Conservation (phyloP, 23 tunicate species). For the Clavelina lepadiformis region DNA sequence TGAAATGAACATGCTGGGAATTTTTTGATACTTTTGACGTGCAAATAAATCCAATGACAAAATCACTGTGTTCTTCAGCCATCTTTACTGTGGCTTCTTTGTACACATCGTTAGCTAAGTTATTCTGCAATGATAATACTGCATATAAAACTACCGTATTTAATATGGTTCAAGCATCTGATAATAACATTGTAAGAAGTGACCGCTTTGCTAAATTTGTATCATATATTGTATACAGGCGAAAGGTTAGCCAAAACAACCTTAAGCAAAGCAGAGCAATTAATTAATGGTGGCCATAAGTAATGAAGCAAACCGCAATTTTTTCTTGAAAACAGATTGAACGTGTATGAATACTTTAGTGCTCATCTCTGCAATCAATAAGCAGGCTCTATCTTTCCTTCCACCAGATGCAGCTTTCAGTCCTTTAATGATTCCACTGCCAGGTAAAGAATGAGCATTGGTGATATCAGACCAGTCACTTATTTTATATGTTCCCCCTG, state of each 20-base stretch:
- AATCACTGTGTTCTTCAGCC: constrained; percentile 61
- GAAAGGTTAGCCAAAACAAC: too few species aligned
- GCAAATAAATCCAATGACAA: constrained; percentile 84
- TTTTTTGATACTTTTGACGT: constrained; percentile 57
- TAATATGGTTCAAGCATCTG: too few species aligned
- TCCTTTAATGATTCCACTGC: constrained; percentile 60
- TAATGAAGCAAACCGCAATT: too few species aligned
- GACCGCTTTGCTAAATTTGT: too few species aligned
- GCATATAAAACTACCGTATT: too few species aligned
- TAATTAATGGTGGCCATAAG: too few species aligned
- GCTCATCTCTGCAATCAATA: constrained; percentile 81
- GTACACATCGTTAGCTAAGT: constrained; percentile 43
- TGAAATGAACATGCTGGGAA: constrained; percentile 56
- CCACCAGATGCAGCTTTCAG: constrained; percentile 35
- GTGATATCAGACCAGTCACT: constrained; percentile 72
- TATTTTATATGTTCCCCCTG: constrained; percentile 56
- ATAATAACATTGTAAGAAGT: too few species aligned
- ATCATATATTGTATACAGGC: too few species aligned
- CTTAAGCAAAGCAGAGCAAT: too few species aligned
- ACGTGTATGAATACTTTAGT: too few species aligned
- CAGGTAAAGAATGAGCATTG: constrained; percentile 74
- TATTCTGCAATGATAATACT: too few species aligned
- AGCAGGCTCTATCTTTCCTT: constrained; percentile 36
- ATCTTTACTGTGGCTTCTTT: constrained; percentile 53
- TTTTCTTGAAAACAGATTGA: too few species aligned